Evolutionary conservation across 1,140 invertebrate species (phyloP).

Genomic region (Papilio helenus): DNA sequence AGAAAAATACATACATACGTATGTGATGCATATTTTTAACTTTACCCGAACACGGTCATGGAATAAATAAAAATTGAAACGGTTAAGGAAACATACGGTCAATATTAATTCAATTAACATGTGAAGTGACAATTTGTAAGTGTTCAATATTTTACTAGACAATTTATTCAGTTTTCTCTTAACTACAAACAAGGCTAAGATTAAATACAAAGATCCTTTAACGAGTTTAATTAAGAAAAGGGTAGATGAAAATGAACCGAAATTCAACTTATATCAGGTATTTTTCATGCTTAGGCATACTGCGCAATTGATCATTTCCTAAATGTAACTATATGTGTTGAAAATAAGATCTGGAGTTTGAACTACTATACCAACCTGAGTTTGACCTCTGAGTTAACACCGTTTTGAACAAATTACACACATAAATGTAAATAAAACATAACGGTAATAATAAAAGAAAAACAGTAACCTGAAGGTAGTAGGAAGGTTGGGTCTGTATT

Average conservation of each 20-base stretch:
- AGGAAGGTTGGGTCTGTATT: constrained; percentile 68
- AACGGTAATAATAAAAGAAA: constrained; percentile 26
- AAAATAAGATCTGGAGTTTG: not conserved
- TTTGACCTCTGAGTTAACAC: not conserved
- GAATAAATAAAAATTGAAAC: not conserved
- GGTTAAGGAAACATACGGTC: not conserved
- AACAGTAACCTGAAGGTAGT: constrained; percentile 65
- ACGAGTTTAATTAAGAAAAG: not conserved
- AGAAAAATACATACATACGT: constrained; percentile 18
- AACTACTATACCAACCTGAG: not conserved
- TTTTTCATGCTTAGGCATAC: no score
- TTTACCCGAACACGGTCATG: not conserved
- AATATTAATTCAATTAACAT: not conserved
- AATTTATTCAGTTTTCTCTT: not conserved
- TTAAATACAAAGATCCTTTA: not conserved
- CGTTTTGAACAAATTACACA: not conserved
- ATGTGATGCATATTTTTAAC: constrained; percentile 18
- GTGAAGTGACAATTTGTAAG: not conserved
- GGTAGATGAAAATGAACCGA: not conserved
- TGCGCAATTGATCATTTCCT: not conserved
- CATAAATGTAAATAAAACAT: not conserved
- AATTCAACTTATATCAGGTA: no score
- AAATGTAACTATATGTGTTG: not conserved
- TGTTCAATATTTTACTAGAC: no score
- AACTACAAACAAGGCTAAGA: not conserved